Percentiles rank a stretch among this genome's conserved stretches.
phyloP scores from a whole-genome alignment of 2,797 vertebrate genomes.

The Podarcis siculus region DNA sequence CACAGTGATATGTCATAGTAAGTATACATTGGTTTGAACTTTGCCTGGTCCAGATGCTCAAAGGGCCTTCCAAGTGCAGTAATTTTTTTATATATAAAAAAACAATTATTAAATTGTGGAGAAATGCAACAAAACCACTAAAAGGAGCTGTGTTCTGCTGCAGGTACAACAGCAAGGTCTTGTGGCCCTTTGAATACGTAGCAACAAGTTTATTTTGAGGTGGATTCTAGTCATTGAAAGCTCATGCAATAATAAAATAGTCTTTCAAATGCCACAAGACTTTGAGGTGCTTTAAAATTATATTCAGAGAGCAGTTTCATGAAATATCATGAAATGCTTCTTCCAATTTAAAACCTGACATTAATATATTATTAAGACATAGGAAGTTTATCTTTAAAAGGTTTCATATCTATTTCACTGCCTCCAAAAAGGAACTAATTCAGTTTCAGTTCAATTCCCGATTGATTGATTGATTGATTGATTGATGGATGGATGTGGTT shows the following conservation, averaged over 20 bases:
- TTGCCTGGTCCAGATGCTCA: too few relatives aligned
- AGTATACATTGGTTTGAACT: not conserved
- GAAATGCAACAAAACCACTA: not conserved
- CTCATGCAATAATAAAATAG: not conserved
- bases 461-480: too few relatives aligned
- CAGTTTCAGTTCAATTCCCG: too few relatives aligned
- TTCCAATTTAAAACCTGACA: not conserved
- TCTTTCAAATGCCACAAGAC: not conserved
- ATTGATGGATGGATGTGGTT: too few relatives aligned
- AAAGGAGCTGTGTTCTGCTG: not conserved
- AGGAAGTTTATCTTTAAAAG: too few relatives aligned
- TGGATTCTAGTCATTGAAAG: not conserved
- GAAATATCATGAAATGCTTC: not conserved
- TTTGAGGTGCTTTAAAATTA: not conserved
- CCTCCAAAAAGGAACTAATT: too few relatives aligned
- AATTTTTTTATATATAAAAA: not conserved
- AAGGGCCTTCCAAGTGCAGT: not conserved
- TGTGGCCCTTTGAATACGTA: not conserved
- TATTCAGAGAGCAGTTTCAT: not conserved
- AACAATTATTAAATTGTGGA: not conserved
- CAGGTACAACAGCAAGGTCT: not conserved
- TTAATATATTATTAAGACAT: too few relatives aligned
- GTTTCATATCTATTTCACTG: too few relatives aligned
- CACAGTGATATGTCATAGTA: not conserved
- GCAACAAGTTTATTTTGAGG: not conserved